Percentiles rank a stretch among this genome's conserved stretches.
phyloP scores from a whole-genome alignment of 2,113 vertebrate species.

The Steatornis caripensis region DNA sequence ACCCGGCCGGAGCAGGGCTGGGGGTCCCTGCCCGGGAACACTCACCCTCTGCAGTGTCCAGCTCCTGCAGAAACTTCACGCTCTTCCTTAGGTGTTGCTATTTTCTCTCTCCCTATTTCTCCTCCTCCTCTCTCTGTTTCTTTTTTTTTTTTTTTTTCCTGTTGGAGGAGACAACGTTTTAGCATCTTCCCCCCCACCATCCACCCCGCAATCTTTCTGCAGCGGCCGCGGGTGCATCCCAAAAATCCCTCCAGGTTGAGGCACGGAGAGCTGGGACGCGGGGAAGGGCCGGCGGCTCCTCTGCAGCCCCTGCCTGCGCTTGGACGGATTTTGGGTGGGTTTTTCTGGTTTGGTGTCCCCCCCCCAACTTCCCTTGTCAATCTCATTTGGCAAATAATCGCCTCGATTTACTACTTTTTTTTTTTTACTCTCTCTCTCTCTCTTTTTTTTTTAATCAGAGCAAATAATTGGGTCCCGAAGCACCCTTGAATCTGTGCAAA shows the following conservation, averaged over 20 bases:
- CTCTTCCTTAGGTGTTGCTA: background rate
- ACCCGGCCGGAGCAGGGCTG: background rate
- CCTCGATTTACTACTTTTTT: background rate
- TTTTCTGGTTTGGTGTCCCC: too few species aligned
- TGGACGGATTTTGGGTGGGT: background rate
- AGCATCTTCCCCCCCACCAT: too few species aligned
- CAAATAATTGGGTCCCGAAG: conserved; percentile 39
- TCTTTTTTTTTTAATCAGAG: background rate
- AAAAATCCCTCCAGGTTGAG: background rate
- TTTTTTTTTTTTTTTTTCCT: background rate
- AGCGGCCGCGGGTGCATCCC: background rate
- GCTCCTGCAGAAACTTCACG: background rate
- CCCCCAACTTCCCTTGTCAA: background rate
- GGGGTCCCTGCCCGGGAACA: background rate
- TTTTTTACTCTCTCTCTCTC: background rate
- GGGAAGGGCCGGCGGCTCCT: background rate
- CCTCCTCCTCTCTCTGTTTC: background rate
- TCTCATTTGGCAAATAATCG: conserved; percentile 27
- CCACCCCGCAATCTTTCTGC: too few species aligned
- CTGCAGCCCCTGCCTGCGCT: background rate
- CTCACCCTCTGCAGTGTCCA: background rate
- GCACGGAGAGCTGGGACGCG: background rate
- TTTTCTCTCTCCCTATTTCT: background rate
- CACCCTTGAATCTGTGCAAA: background rate
- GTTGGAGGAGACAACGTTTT: background rate